Conservation (phyloP, 2,888 invertebrate species). For the Platycnemis pennipes region DNA sequence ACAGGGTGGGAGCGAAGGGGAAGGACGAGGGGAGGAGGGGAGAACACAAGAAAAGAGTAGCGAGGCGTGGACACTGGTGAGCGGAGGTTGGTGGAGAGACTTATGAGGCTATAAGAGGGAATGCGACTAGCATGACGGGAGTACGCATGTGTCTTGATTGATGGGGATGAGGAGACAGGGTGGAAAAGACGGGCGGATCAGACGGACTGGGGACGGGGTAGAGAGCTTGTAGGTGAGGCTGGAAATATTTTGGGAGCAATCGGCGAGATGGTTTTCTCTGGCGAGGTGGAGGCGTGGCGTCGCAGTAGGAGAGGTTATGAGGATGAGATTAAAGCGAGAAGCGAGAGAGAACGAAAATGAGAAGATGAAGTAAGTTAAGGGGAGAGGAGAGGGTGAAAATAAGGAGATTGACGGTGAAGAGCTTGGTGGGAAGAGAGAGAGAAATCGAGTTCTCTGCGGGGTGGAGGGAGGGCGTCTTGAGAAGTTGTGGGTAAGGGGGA, state of each 20-base stretch:
- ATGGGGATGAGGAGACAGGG: neutral
- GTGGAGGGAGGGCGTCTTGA: neutral
- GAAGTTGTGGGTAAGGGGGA: neutral
- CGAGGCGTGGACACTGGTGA: neutral
- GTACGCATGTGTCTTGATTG: neutral
- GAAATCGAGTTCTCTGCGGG: neutral
- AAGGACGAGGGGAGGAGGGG: neutral
- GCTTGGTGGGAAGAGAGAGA: neutral
- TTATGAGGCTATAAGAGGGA: neutral
- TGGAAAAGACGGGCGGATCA: neutral
- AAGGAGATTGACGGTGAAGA: neutral
- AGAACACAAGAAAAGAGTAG: neutral
- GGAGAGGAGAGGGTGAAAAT: neutral
- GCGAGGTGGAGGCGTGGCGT: neutral
- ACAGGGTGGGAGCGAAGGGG: neutral
- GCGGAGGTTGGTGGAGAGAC: neutral
- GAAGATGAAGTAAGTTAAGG: constrained; percentile 2
- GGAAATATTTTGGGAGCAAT: constrained; percentile 23
- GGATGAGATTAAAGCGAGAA: neutral
- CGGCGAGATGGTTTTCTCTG: neutral
- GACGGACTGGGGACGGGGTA: neutral
- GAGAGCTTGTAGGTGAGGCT: neutral
- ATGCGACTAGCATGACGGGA: neutral
- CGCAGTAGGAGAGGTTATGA: neutral
- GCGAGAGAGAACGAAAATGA: neutral